phyloP scores from a whole-genome alignment of 1,140 invertebrate genomes.

The Nomia melanderi region DNA sequence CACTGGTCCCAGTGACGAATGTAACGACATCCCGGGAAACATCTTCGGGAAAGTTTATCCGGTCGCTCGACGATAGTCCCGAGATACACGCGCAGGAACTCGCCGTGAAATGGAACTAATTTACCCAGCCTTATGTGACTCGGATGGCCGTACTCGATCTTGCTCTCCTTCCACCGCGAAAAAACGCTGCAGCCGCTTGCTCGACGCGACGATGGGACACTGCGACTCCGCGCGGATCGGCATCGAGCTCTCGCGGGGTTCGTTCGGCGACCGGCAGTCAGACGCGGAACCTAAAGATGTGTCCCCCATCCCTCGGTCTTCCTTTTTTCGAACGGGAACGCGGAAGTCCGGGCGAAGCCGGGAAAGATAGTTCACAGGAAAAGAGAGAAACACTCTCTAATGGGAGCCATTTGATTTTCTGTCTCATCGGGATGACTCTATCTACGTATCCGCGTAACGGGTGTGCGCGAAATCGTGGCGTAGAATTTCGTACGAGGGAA shows the following conservation, averaged over 20 bases:
- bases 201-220: constrained; percentile 6
- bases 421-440: neutral
- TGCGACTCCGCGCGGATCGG: neutral
- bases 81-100: constrained; percentile 10
- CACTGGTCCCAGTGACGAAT: constrained; percentile 11
- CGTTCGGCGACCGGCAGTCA: constrained; percentile 47
- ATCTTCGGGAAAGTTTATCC: constrained; percentile 37
- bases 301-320: neutral
- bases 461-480: too few relatives aligned
- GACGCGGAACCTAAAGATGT: constrained; percentile 29
- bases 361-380: neutral
- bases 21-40: neutral
- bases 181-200: neutral
- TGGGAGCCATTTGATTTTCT: constrained; percentile 59
- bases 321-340: neutral
- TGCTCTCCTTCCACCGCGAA: too few relatives aligned
- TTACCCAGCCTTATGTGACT: constrained; percentile 9
- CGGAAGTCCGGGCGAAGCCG: neutral
- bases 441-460: neutral
- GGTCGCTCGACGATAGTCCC: neutral
- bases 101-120: constrained; percentile 55
- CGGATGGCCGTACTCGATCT: constrained; percentile 43
- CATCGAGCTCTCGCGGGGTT: neutral
- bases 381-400: constrained; percentile 55
- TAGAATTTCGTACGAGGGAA: too few relatives aligned